phyloP scores from a whole-genome alignment of 2,113 vertebrate genomes.

The Seriola aureovittata region DNA sequence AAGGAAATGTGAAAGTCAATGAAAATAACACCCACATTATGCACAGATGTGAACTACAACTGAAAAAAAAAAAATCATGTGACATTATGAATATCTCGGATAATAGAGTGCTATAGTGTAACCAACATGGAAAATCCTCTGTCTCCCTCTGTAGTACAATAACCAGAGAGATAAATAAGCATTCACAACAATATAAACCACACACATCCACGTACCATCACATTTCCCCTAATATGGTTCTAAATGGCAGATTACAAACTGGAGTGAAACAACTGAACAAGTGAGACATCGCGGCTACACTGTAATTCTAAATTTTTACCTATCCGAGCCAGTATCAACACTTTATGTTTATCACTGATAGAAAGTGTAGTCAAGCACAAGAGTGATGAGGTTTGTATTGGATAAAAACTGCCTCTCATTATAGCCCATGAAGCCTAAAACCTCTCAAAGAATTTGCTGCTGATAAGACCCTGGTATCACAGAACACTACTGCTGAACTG shows the following conservation, averaged over 20 bases:
- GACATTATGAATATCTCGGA: not conserved
- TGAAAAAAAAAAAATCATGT: not conserved
- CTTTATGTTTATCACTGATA: constrained; percentile 40
- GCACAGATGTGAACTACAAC: not conserved
- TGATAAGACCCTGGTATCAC: constrained; percentile 5
- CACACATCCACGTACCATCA: not conserved
- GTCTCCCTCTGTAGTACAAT: not conserved
- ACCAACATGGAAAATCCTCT: not conserved
- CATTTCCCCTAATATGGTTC: constrained; percentile 50
- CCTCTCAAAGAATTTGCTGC: constrained; percentile 6
- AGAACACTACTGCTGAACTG: constrained; percentile 1
- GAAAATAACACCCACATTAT: not conserved
- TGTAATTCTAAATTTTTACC: constrained; percentile 18
- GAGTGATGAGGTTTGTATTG: constrained; percentile 52
- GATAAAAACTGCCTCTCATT: constrained; percentile 27
- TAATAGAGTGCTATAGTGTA: not conserved
- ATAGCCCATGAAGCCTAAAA: not conserved
- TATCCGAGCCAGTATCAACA: constrained; percentile 46
- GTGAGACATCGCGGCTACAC: constrained; percentile 17
- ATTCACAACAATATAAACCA: not conserved
- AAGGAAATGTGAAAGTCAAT: not conserved
- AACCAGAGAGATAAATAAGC: not conserved
- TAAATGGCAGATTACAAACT: constrained; percentile 33
- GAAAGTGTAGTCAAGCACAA: constrained; percentile 22
- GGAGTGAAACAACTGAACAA: constrained; percentile 22